Evolutionary conservation across 2,888 invertebrate species (phyloP).

Genomic region (Strigamia maritima): DNA sequence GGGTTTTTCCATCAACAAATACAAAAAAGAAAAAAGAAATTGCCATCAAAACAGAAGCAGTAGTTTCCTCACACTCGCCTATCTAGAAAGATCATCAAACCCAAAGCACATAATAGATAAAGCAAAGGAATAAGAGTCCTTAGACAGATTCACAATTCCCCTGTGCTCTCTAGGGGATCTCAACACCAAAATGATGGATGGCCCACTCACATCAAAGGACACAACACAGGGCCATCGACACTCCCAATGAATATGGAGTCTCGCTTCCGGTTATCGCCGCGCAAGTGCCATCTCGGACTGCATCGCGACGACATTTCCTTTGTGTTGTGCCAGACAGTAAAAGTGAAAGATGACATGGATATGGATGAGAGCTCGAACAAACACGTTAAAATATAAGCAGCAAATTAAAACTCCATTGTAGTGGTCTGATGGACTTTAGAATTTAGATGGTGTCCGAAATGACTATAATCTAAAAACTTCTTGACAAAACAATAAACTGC

Average conservation of each 20-base stretch:
- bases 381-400: neutral
- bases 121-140: slow-evolving; percentile 4
- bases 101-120: neutral
- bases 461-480: neutral
- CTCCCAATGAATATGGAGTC: neutral
- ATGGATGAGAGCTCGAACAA: neutral
- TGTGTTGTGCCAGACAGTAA: neutral
- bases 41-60: neutral
- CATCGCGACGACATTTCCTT: neutral
- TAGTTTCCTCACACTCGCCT: neutral
- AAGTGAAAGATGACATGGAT: neutral
- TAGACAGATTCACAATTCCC: neutral
- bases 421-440: neutral
- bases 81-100: neutral
- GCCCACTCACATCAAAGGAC: neutral
- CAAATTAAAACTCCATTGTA: neutral
- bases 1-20: neutral
- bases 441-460: neutral
- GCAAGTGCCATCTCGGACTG: neutral
- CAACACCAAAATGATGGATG: neutral
- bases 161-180: neutral
- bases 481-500: neutral
- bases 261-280: neutral
- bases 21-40: neutral
- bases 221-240: neutral